Evolutionary conservation across 2,113 vertebrate genomes (phyloP), one percentile per base, ranked within the genome.

Genomic region (Desmodus rotundus): DNA sequence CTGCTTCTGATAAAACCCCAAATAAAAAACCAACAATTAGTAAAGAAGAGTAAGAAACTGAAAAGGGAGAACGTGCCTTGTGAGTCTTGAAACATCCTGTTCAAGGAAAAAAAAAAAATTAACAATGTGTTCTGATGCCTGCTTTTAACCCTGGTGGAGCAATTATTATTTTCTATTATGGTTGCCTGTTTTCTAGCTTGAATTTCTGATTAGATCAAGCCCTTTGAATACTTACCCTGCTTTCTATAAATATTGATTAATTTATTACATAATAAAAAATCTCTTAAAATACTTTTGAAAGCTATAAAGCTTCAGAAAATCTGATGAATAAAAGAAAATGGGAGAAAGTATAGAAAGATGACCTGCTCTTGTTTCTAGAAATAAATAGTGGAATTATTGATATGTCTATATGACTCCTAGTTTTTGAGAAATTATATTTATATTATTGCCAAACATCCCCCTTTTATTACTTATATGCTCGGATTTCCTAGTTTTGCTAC

Each of bases 371-470:
- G 2, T 7, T 43, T 78, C 41, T 24, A 7, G 8, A 65, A 89
- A 28, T 22, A 24, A 50, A 36, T 45, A 13, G 5, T 45, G 45
- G 19, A 5, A 24, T 19, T 77, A 38, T 4, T 28, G 38, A n/a
- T 50, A 15, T 14, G 9, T 16, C 13, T 43, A 17, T 0, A 3
- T 1, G 36, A 5, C 15, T 56, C 20, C 24, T 26, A 6, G 4
- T 14, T 26, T 86, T 54, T 87, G 33, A 45, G 22, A 38, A 67
- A 50, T 43, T 77, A 43, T 52, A 2, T 16, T 0, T 81, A 19
- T 31, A 14, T 33, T 10, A 1, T 9, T 54, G 74, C 17, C 14
- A 38, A 0, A 10, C 20, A 28, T 4, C 45, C 1, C 4, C 7
- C 24, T 76, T 82, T 80, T 52, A 24, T 73, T 67, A 77, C 4